Evolutionary conservation across 2,888 invertebrate genomes (phyloP).

Genomic region (Glyphotaelius pellucidus): DNA sequence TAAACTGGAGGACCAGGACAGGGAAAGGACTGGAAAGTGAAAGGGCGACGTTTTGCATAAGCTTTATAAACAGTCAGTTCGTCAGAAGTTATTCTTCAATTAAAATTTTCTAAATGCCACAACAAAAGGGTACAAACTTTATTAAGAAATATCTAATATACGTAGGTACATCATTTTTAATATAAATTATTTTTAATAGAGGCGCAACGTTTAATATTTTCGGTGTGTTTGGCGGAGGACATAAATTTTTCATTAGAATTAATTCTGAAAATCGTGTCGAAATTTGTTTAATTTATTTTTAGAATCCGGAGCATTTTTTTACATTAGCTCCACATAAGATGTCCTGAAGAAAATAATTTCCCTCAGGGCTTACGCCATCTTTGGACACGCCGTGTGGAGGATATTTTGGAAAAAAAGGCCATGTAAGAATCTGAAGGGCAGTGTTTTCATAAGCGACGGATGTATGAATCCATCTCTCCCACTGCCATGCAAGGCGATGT

Average conservation of each 20-base stretch:
- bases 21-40: not conserved
- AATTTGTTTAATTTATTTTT: no score
- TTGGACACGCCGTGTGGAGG: no score
- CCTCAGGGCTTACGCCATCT: no score
- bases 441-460: no score
- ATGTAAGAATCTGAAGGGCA: no score
- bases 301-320: no score
- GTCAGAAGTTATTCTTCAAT: not conserved
- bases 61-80: slow-evolving; percentile 8
- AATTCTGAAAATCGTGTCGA: not conserved
- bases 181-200: not conserved
- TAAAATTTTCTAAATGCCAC: not conserved
- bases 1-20: not conserved
- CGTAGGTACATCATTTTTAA: not conserved
- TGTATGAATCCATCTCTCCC: no score
- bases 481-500: no score
- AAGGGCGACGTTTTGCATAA: not conserved
- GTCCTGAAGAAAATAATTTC: no score
- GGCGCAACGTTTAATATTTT: not conserved
- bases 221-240: not conserved
- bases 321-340: no score
- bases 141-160: not conserved
- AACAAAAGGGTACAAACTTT: not conserved
- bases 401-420: no score
- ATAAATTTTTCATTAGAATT: not conserved